phyloP scores from a whole-genome alignment of 2,888 invertebrate genomes.

The Eupithecia dodoneata region DNA sequence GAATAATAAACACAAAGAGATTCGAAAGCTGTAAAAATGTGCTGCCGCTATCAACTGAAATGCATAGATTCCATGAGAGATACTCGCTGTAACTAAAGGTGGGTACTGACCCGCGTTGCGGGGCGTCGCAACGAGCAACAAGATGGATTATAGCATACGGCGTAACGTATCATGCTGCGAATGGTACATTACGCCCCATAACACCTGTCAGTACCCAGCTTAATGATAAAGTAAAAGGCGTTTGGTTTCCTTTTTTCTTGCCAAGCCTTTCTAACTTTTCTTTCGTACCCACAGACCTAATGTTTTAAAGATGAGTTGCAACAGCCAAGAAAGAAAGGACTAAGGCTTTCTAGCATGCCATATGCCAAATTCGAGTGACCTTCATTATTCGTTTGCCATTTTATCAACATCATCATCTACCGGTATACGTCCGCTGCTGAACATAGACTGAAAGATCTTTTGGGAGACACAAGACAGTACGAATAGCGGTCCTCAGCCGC shows the following conservation, averaged over 20 bases:
- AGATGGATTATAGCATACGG: no score
- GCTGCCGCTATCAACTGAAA: not conserved
- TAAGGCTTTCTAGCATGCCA: not conserved
- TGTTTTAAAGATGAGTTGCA: not conserved
- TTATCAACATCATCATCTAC: no score
- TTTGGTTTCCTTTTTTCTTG: not conserved
- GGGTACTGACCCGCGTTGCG: no score
- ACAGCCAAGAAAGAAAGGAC: not conserved
- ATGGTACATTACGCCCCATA: no score
- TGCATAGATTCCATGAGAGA: not conserved
- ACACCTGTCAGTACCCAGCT: no score
- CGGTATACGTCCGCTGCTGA: no score
- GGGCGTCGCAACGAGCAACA: no score
- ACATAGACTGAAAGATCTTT: no score
- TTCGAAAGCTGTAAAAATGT: not conserved
- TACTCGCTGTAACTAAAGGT: not conserved
- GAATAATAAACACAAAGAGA: not conserved
- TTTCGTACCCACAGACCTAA: not conserved
- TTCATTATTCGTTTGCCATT: not conserved
- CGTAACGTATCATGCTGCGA: no score
- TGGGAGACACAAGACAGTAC: no score
- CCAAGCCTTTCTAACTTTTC: not conserved
- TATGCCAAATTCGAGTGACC: not conserved
- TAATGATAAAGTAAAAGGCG: not conserved
- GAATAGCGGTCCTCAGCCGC: no score